Evolutionary conservation across 2,113 vertebrate species (phyloP), one percentile per base, ranked within the genome.

Genomic region (Corapipo altera): DNA sequence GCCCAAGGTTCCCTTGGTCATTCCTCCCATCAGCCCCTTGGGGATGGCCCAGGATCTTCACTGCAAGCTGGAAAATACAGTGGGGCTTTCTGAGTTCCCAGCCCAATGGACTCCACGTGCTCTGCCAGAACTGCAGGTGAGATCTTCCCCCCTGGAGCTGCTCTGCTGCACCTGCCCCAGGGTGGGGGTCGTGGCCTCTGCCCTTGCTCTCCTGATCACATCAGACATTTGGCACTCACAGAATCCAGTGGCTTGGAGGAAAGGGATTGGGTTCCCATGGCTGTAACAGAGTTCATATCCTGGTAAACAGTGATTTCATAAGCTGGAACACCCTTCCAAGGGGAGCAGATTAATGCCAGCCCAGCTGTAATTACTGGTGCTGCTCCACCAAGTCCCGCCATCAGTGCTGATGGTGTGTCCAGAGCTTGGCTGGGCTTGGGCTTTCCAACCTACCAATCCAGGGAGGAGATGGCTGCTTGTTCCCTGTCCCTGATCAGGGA

Each of bases 51-150:
- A 44, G 65, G 62, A 74, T 46, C 91, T 97, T 14, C 35, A 90
- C 39, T 85, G 51, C 78, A 92, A 15, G 23, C 77, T 97, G 86
- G 70, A 71, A 70, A 62, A 33, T 54, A 75, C 71, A 80, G 21
- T n/a, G 73, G 73, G 48, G 89, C 41, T 92, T 97, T 78, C 96
- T 89, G 18, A 55, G 76, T 49, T 97, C 96, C 1, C 84, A 57
- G 3, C 37, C 82, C 46, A 92, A 90, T 85, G 95, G 97, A 94
- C 33, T 43, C 93, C 96, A 8, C 17, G 2, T 72, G 83, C 91
- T 5, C 70, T 97, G 57, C 58, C 96, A 80, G 94, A 97, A 8
- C 88, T 97, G 49, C 97, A 98, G 97, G 98, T 98, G 95, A 95
- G 87, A 41, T 12, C 27, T 41, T 37, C 55, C 58, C 57, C 35